These are phyloP conservation scores for Carcharodon carcharias DNA, from an alignment of 2,797 vertebrate species.

Conservation along the genomic window DNA sequence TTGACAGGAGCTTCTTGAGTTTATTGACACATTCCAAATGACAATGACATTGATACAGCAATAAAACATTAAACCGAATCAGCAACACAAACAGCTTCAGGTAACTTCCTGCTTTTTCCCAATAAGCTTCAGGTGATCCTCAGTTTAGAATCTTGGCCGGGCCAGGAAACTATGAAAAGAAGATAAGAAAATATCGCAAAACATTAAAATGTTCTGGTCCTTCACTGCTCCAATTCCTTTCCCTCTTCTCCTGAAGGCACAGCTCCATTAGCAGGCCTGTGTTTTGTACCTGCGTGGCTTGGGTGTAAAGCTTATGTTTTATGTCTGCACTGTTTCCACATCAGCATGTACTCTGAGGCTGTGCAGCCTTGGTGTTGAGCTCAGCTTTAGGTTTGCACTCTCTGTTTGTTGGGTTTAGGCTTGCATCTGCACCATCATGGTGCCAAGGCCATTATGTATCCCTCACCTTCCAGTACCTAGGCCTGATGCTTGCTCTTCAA, in stretches of 20 bases:
- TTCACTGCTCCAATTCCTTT: neutral
- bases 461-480: no score
- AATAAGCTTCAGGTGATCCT: neutral
- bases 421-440: neutral
- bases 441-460: no score
- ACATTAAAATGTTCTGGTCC: neutral
- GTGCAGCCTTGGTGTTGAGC: no score
- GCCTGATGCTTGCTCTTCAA: no score
- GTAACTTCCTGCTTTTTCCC: neutral
- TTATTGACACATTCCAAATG: neutral
- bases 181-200: neutral
- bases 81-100: neutral
- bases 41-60: neutral
- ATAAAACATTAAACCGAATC: neutral
- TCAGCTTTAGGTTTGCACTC: no score
- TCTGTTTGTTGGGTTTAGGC: no score
- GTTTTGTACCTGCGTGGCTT: neutral
- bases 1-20: neutral
- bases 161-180: neutral
- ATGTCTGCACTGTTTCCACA: neutral
- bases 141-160: neutral
- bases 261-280: neutral
- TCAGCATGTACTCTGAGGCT: no score
- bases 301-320: no score
- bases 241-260: neutral